Conservation (phyloP, 2,797 vertebrate genomes). For the Morelia viridis region DNA sequence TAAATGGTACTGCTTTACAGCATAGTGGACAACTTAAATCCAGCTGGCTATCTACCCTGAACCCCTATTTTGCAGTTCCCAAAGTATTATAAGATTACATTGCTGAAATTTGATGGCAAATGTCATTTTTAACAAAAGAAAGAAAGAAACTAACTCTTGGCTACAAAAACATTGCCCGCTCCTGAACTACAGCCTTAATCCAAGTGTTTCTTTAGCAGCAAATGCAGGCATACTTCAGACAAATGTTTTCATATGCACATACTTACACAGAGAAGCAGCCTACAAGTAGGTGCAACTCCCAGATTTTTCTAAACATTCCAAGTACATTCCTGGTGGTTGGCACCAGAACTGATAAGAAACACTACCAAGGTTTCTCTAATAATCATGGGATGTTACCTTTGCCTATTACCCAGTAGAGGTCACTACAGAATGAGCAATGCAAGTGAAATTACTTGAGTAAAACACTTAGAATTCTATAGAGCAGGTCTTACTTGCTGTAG, state of each 20-base stretch:
- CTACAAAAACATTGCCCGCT: background rate
- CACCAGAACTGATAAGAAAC: constrained; percentile 14
- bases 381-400: background rate
- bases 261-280: background rate
- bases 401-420: constrained; percentile 67
- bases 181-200: background rate
- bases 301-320: constrained; percentile 18
- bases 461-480: background rate
- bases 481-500: background rate
- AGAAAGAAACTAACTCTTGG: background rate
- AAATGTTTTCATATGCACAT: background rate
- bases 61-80: too few species aligned
- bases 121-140: background rate
- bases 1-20: too few species aligned
- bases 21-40: too few species aligned
- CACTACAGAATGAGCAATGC: constrained; percentile 62
- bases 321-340: constrained; percentile 19
- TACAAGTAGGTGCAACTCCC: constrained; percentile 12
- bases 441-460: background rate
- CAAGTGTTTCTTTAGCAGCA: background rate
- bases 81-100: background rate
- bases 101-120: background rate
- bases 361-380: background rate
- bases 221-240: background rate
- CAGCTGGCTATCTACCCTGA: too few species aligned